Evolutionary conservation across 2,888 invertebrate genomes (phyloP).

Genomic region (Lepidochrysops patricia): DNA sequence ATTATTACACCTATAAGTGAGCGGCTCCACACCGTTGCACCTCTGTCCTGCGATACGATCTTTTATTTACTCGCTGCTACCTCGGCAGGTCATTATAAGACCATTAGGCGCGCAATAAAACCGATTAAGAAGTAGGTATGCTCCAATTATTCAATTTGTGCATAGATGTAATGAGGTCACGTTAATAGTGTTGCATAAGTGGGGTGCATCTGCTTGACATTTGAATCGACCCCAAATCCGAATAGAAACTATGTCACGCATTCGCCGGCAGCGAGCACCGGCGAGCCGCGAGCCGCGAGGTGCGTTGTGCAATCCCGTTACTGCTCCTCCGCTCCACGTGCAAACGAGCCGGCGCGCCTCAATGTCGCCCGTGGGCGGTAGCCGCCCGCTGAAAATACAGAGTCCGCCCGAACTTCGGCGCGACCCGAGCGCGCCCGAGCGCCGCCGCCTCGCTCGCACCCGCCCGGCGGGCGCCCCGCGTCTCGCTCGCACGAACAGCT

Average conservation of each 20-base stretch:
- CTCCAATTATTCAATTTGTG: slow-evolving; percentile 37
- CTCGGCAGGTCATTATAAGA: slow-evolving; percentile 7
- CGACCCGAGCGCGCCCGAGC: slow-evolving; percentile 26
- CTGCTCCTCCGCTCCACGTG: slow-evolving; percentile 51
- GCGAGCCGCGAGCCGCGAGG: slow-evolving; percentile 35
- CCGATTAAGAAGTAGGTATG: slow-evolving; percentile 14
- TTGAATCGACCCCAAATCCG: slow-evolving; percentile 74
- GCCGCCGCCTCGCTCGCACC: slow-evolving; percentile 30
- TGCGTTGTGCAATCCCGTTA: slow-evolving; percentile 73
- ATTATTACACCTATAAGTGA: background rate
- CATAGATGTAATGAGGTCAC: slow-evolving; percentile 42
- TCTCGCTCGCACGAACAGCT: slow-evolving; percentile 64
- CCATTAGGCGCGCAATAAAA: background rate
- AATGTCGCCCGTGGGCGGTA: slow-evolving; percentile 68
- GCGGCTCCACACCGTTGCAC: background rate
- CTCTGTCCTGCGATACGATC: slow-evolving; percentile 1
- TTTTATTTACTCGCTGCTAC: background rate
- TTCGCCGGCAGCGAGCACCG: slow-evolving; percentile 53
- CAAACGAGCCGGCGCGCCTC: slow-evolving; percentile 61
- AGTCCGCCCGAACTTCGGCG: slow-evolving; percentile 39
- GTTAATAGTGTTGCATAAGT: slow-evolving; percentile 65
- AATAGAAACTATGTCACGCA: slow-evolving; percentile 74
- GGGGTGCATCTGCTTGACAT: slow-evolving; percentile 72
- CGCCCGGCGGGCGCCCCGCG: slow-evolving; percentile 41
- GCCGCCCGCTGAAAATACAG: slow-evolving; percentile 48